phyloP scores from a whole-genome alignment of 2,113 vertebrate species.

The Dipodomys spectabilis region DNA sequence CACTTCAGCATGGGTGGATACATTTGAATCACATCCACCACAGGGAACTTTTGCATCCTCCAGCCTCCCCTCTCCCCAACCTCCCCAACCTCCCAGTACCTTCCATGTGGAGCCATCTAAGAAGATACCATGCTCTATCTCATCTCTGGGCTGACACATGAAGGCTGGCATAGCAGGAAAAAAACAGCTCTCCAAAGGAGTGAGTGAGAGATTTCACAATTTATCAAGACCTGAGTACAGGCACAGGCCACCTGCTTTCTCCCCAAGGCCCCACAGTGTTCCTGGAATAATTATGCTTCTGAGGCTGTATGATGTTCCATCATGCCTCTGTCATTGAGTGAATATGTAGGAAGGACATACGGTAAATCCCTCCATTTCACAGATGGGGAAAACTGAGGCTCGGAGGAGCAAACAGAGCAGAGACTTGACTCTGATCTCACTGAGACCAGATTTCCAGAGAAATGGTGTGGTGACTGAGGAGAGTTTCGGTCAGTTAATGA shows the following conservation, averaged over 20 bases:
- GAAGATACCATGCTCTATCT: neutral
- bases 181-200: neutral
- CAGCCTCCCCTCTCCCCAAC: no score
- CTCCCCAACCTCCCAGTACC: neutral
- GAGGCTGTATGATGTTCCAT: no score
- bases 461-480: neutral
- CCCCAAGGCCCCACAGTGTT: neutral
- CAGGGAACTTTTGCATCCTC: neutral
- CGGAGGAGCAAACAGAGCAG: no score
- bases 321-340: neutral
- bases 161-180: neutral
- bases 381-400: neutral
- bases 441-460: neutral
- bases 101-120: neutral
- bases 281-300: no score
- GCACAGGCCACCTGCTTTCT: neutral
- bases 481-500: no score
- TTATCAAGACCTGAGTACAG: constrained; percentile 7
- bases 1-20: neutral
- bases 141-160: neutral
- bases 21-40: neutral
- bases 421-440: neutral
- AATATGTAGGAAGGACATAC: neutral
- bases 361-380: constrained; percentile 49
- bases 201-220: neutral